phyloP scores from a whole-genome alignment of 2,888 invertebrate species.

The Clanis bilineata region DNA sequence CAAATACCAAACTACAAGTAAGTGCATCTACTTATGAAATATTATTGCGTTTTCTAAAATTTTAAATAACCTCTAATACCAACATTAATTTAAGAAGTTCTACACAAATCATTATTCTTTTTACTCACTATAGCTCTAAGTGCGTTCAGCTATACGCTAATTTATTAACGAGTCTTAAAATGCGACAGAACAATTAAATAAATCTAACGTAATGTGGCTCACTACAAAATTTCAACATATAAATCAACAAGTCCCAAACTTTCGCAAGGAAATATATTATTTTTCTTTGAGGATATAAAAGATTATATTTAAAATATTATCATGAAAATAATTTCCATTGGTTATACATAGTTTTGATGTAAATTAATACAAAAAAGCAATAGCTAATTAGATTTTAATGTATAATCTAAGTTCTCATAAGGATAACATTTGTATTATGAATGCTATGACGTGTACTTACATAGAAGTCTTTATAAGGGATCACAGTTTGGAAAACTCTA shows the following conservation, averaged over 20 bases:
- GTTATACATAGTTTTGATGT: not conserved
- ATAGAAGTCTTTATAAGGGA: constrained; percentile 81
- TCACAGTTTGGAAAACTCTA: constrained; percentile 81
- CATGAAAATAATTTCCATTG: not conserved
- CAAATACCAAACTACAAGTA: constrained; percentile 50
- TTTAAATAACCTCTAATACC: constrained; percentile 58
- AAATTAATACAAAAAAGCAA: constrained; percentile 24
- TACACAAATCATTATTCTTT: constrained; percentile 37
- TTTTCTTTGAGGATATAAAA: constrained; percentile 1
- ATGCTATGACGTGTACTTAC: constrained; percentile 63
- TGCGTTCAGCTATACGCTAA: constrained; percentile 1
- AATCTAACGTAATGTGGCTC: not conserved
- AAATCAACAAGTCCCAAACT: not conserved
- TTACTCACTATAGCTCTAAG: constrained; percentile 12
- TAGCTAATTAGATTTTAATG: constrained; percentile 27
- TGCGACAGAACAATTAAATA: not conserved
- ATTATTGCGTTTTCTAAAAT: constrained; percentile 76
- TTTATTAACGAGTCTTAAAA: constrained; percentile 3
- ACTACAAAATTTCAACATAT: not conserved
- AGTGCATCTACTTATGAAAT: constrained; percentile 77
- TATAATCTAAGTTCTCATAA: constrained; percentile 41
- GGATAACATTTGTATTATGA: constrained; percentile 45
- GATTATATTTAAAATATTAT: not conserved
- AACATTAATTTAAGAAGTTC: constrained; percentile 54
- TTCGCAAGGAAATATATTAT: not conserved